phyloP scores from a whole-genome alignment of 1,140 invertebrate genomes.

The Sitophilus oryzae region DNA sequence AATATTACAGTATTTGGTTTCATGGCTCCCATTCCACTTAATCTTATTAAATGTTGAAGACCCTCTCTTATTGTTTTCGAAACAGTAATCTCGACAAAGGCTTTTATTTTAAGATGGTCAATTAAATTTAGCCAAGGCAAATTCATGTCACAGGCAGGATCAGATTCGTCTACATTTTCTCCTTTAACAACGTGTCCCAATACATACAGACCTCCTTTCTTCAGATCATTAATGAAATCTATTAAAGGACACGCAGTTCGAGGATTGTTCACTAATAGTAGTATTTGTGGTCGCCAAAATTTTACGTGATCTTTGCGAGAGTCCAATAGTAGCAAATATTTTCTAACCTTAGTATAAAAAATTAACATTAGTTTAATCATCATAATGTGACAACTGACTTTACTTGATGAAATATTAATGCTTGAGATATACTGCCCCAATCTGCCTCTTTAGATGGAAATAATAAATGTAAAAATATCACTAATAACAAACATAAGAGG shows the following conservation, averaged over 20 bases:
- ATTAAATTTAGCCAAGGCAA: conserved; percentile 72
- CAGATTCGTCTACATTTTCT: conserved; percentile 40
- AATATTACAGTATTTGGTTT: conserved; percentile 94
- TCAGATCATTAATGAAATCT: conserved; percentile 96
- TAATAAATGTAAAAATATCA: conserved; percentile 86
- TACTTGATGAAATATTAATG: conserved; percentile 97
- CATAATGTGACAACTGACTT: not conserved
- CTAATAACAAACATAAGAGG: conserved; percentile 76
- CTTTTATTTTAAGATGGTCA: conserved; percentile 67
- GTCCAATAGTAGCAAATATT: conserved; percentile 93
- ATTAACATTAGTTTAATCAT: too few species aligned
- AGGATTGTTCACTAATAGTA: conserved; percentile 88
- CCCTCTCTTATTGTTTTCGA: conserved; percentile 80
- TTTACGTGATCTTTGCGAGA: conserved; percentile 96
- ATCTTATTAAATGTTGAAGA: conserved; percentile 82
- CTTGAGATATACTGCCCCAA: conserved; percentile 98
- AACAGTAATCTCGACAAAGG: conserved; percentile 93
- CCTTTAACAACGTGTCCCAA: conserved; percentile 81
- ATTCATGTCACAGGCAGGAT: conserved; percentile 71
- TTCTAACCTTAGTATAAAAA: conserved; percentile 84
- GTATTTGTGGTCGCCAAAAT: conserved; percentile 97
- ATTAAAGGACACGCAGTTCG: conserved; percentile 86
- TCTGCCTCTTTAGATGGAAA: conserved; percentile 75
- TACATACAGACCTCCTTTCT: conserved; percentile 95
- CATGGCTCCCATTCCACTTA: conserved; percentile 97